Evolutionary conservation across 2,797 vertebrate species (phyloP).

Genomic region (Myiothlypis coronata): DNA sequence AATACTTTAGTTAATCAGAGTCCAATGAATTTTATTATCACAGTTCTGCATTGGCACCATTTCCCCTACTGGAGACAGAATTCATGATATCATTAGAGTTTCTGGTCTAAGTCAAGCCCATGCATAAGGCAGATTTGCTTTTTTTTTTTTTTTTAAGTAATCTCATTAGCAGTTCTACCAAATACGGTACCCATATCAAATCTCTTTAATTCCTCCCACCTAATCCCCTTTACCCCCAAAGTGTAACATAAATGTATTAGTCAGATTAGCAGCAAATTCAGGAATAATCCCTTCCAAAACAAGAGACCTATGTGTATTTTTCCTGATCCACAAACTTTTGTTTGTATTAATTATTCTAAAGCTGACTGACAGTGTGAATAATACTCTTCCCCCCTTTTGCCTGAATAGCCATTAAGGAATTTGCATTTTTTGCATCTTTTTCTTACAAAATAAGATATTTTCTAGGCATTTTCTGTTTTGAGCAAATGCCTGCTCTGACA

Average conservation of each 20-base stretch:
- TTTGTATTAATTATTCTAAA: constrained; percentile 57
- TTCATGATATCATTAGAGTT: constrained; percentile 36
- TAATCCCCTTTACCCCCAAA: constrained; percentile 51
- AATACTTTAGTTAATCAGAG: constrained; percentile 45
- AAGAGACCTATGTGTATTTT: constrained; percentile 18
- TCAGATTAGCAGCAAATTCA: constrained; percentile 48
- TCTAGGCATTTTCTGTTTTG: background rate
- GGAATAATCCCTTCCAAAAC: constrained; percentile 30
- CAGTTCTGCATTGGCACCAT: constrained; percentile 14
- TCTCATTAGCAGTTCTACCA: constrained; percentile 45
- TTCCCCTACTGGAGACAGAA: constrained; percentile 27
- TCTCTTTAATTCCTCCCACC: constrained; percentile 45
- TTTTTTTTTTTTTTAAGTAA: background rate
- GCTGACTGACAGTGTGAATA: background rate
- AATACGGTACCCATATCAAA: constrained; percentile 63
- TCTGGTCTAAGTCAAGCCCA: constrained; percentile 38
- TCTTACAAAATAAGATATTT: background rate
- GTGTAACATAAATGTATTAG: constrained; percentile 27
- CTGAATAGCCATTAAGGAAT: constrained; percentile 17
- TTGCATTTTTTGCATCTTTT: background rate
- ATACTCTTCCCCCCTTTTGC: background rate
- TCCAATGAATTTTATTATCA: constrained; percentile 21
- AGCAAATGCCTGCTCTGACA: background rate
- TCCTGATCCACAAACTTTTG: constrained; percentile 17
- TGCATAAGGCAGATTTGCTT: background rate